Evolutionary conservation across 2,113 vertebrate species (phyloP), one percentile per base, ranked within the genome.

Genomic region (Brachionichthys hirsutus): DNA sequence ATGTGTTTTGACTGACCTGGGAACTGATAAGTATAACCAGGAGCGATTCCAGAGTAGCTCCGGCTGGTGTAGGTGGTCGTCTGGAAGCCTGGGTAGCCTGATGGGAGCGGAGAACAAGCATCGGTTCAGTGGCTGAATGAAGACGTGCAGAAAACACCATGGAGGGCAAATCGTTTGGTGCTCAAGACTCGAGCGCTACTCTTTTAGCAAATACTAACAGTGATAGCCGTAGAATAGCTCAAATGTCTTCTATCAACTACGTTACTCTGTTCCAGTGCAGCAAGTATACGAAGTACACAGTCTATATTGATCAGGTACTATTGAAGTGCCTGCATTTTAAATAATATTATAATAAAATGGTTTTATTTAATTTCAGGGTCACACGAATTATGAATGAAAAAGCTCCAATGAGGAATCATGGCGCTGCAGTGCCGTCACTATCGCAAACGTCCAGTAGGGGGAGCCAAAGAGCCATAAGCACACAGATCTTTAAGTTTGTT

Each of bases 1-100:
- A 38, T 45, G 16, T 36, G 12, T 2, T 9, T 9, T 17, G 19
- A 67, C 92, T 84, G 78, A 96, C 96, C 96, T 24, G 96, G 96
- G 74, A 98, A 98, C 82, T 98, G 96, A 82, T 98, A 98, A 86
- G 95, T 95, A 75, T 98, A 98, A 64, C 95, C 95, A 52, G 96
- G 96, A 14, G 95, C 92, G 5, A 98, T 92, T 72, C 95, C 94
- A 69, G 96, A 94, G 77, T 98, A 98, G 77, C 94, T 95, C 71
- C 96, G 93, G 80, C 96, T 97, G 30, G 95, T 94, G 0, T 97
- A 98, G 73, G 96, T 96, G 16, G 95, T 93, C 41, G 96, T 94
- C 82, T 96, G 95, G 88, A 98, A 98, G 62, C 95, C 94, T 8
- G 96, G 96, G 75, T 98, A 98, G 70, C 95, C 95, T 96, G 83